These are phyloP conservation scores for Actinernus sp. DNA, from an alignment of 92 coral and sea anemone genomes.

Conservation along the genomic window DNA sequence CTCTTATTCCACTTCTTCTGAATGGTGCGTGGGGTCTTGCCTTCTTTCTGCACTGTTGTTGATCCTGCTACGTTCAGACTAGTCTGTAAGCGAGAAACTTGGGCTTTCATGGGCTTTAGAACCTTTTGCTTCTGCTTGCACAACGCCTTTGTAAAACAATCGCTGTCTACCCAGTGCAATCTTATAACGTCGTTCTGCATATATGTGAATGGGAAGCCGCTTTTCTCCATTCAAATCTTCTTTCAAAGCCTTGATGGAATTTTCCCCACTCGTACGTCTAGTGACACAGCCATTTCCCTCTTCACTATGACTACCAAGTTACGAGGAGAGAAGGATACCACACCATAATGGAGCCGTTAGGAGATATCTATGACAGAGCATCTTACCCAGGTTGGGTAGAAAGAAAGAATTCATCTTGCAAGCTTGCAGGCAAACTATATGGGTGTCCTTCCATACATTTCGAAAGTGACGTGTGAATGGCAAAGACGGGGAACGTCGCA, in stretches of 20 bases:
- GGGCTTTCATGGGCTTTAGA: background rate
- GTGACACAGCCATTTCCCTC: background rate
- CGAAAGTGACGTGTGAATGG: background rate
- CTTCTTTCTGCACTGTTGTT: background rate
- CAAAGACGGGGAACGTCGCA: background rate
- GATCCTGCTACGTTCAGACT: background rate
- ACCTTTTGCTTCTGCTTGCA: no score
- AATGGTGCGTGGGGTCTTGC: background rate
- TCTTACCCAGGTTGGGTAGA: background rate
- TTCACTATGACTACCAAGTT: background rate
- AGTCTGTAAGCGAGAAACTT: background rate
- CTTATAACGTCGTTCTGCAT: background rate
- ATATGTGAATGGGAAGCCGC: background rate
- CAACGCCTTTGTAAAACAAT: no score
- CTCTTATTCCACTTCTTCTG: background rate
- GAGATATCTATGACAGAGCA: background rate
- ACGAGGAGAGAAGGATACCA: background rate
- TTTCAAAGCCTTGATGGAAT: background rate
- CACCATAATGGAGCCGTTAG: background rate
- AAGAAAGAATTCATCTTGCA: background rate
- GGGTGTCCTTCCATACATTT: background rate
- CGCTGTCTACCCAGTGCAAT: background rate
- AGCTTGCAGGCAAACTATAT: background rate
- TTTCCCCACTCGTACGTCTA: background rate
- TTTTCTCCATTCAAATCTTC: background rate